Percentiles rank a stretch among this genome's conserved stretches.
Evolutionary conservation across 1,140 invertebrate genomes (phyloP).

Genomic region (Bombus pyrosoma): DNA sequence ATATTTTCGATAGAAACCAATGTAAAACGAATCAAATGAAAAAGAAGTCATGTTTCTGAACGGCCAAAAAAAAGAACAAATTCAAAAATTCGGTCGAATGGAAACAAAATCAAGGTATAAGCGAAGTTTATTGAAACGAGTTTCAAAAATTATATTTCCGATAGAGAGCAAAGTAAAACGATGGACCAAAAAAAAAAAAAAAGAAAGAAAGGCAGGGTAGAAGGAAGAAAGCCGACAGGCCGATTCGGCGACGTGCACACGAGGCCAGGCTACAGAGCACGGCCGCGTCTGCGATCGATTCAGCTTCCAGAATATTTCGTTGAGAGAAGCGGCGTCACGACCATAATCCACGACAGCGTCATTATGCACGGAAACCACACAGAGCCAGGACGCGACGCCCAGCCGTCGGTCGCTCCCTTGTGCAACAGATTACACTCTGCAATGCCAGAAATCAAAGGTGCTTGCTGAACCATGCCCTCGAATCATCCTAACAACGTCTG

Average conservation of each 20-base stretch:
- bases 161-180: neutral
- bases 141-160: neutral
- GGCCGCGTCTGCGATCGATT: constrained; percentile 43
- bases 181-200: neutral
- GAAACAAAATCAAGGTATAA: too few relatives aligned
- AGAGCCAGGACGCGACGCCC: neutral
- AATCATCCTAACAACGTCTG: neutral
- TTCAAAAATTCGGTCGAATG: too few relatives aligned
- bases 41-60: too few relatives aligned
- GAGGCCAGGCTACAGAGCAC: constrained; percentile 29
- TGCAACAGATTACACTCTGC: constrained; percentile 27
- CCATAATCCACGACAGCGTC: constrained; percentile 45
- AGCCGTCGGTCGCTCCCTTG: neutral
- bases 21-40: too few relatives aligned
- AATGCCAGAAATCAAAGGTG: neutral
- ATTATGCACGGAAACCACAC: constrained; percentile 46
- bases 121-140: too few relatives aligned
- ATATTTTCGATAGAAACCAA: too few relatives aligned
- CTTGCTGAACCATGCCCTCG: neutral
- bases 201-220: neutral
- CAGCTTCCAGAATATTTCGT: constrained; percentile 52
- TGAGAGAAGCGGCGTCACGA: constrained; percentile 47
- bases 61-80: too few relatives aligned
- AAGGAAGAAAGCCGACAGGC: constrained; percentile 9
- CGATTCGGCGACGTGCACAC: constrained; percentile 33